Evolutionary conservation across 2,888 invertebrate species (phyloP).

Genomic region (Napeogenes sylphis): DNA sequence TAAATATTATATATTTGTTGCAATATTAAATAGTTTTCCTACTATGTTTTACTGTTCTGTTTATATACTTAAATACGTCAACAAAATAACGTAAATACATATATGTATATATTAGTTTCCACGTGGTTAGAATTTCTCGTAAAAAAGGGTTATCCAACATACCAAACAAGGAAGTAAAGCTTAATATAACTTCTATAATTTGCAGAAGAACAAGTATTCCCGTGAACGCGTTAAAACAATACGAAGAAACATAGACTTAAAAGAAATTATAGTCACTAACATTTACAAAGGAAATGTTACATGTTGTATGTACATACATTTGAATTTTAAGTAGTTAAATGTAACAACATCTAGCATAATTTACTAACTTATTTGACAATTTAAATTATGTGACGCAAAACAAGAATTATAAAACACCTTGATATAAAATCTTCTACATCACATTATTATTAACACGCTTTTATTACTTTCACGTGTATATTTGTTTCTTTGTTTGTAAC

Average conservation of each 20-base stretch:
- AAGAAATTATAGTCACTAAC: constrained; percentile 4
- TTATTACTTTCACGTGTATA: too few species aligned
- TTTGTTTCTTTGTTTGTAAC: too few species aligned
- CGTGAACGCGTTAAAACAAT: background rate
- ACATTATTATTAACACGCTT: too few species aligned
- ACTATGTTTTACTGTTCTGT: too few species aligned
- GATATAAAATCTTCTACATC: background rate
- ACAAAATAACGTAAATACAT: too few species aligned
- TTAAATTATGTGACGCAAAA: constrained; percentile 2
- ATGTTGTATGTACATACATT: constrained; percentile 18
- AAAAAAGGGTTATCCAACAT: background rate
- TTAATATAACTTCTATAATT: background rate
- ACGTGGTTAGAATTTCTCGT: too few species aligned
- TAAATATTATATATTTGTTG: too few species aligned
- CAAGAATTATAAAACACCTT: background rate
- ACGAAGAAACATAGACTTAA: constrained; percentile 4
- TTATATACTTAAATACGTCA: too few species aligned
- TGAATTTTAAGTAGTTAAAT: constrained; percentile 16
- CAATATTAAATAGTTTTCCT: too few species aligned
- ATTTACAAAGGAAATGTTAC: constrained; percentile 13
- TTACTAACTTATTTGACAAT: constrained; percentile 5
- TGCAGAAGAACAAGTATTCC: too few species aligned
- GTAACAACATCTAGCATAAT: constrained; percentile 5
- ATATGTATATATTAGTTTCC: too few species aligned
- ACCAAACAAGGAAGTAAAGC: background rate